Conservation (phyloP, 2,888 invertebrate genomes). For the Adela reaumurella region DNA sequence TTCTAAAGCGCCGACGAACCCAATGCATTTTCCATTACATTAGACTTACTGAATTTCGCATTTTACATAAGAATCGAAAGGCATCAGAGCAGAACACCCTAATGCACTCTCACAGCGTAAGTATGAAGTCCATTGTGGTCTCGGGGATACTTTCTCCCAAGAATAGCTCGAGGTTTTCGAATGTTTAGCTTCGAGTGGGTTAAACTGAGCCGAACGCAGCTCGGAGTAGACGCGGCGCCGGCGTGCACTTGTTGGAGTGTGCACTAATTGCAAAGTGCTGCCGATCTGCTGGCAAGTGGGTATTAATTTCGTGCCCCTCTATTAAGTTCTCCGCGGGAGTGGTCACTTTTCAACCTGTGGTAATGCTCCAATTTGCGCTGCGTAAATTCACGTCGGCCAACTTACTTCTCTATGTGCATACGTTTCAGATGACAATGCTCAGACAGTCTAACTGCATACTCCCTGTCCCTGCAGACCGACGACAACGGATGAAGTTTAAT, state of each 20-base stretch:
- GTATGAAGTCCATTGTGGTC: background rate
- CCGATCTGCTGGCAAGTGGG: background rate
- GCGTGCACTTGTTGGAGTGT: slow-evolving; percentile 39
- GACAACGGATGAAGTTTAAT: too few species aligned
- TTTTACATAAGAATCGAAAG: background rate
- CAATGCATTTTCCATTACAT: too few species aligned
- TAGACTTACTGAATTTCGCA: background rate
- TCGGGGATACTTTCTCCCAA: background rate
- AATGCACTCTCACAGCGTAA: background rate
- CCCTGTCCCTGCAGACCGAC: too few species aligned
- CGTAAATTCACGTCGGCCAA: slow-evolving; percentile 38
- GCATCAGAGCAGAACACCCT: background rate
- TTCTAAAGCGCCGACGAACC: too few species aligned
- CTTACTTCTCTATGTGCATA: too few species aligned
- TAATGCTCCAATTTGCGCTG: slow-evolving; percentile 2
- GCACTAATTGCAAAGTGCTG: background rate
- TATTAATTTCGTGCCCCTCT: background rate
- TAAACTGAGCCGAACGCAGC: slow-evolving; percentile 41
- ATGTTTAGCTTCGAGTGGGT: slow-evolving; percentile 24
- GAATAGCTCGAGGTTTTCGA: background rate
- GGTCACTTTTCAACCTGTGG: slow-evolving; percentile 32
- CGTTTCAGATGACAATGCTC: too few species aligned
- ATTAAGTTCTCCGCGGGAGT: slow-evolving; percentile 10
- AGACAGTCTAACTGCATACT: too few species aligned
- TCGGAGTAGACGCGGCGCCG: slow-evolving; percentile 16